Evolutionary conservation across 2,888 invertebrate species (phyloP).

Genomic region (Frankliniella fusca): DNA sequence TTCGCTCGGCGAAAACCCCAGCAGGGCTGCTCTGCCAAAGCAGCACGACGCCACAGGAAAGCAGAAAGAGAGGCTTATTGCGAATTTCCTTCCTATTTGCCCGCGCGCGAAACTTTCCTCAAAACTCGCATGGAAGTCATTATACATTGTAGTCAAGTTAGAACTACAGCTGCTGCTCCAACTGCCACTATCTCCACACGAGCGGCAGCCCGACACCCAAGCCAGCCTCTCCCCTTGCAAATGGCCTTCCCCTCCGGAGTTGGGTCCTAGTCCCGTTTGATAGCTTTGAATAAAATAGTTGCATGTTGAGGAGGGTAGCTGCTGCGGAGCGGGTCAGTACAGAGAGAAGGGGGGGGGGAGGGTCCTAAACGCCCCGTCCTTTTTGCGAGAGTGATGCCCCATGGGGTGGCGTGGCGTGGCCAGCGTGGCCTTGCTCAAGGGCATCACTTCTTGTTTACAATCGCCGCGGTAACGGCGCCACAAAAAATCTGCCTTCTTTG

Average conservation of each 20-base stretch:
- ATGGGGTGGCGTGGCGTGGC: neutral
- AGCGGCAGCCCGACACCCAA: neutral
- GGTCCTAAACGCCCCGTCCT: neutral
- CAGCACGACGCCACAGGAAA: neutral
- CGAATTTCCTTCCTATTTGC: neutral
- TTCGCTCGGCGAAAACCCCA: neutral
- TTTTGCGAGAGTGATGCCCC: neutral
- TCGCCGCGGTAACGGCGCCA: neutral
- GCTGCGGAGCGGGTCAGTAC: neutral
- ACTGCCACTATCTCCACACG: neutral
- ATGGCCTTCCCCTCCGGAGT: too few relatives aligned
- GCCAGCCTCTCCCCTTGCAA: too few relatives aligned
- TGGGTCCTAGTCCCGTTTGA: neutral
- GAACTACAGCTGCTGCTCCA: neutral
- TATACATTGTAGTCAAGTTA: conserved; percentile 19
- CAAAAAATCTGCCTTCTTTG: neutral
- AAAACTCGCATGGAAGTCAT: conserved; percentile 19
- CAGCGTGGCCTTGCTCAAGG: neutral
- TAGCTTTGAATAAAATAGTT: conserved; percentile 21
- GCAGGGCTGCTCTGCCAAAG: neutral
- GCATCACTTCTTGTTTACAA: neutral
- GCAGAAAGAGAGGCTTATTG: neutral
- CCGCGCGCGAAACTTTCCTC: neutral
- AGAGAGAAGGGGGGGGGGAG: neutral
- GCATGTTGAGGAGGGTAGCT: neutral